Conservation (phyloP, 2,797 vertebrate species). For the Artibeus jamaicensis region DNA sequence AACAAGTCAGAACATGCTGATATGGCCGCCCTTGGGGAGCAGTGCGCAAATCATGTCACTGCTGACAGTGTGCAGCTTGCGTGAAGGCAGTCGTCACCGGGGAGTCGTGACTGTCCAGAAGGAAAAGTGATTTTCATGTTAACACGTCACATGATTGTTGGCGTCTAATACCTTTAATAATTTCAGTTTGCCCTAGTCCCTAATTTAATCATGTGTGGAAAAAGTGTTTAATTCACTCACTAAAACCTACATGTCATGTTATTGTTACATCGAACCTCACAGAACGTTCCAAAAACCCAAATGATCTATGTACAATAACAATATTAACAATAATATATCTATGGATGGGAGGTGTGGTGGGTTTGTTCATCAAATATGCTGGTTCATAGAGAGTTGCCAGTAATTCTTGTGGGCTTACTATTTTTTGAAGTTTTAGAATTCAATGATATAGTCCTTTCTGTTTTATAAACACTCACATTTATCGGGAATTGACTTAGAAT, state of each 20-base stretch:
- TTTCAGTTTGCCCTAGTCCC: constrained; percentile 6
- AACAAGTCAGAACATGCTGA: constrained; percentile 54
- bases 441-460: background rate
- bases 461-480: background rate
- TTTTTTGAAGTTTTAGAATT: constrained; percentile 25
- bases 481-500: constrained; percentile 27
- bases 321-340: background rate
- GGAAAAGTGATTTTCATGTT: constrained; percentile 58
- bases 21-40: constrained; percentile 46
- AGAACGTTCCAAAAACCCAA: background rate
- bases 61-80: background rate
- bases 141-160: constrained; percentile 10
- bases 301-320: background rate
- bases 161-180: background rate
- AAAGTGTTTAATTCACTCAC: background rate
- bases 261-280: background rate
- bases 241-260: background rate
- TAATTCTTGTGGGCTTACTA: constrained; percentile 13
- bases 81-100: constrained; percentile 30
- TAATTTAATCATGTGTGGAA: constrained; percentile 24
- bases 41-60: constrained; percentile 45
- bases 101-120: constrained; percentile 41
- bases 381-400: background rate
- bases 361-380: background rate
- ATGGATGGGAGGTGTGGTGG: background rate